Base-by-base conservation (phyloP, 2,797 vertebrate genomes). In the Spondyliosoma cantharus region DNA sequence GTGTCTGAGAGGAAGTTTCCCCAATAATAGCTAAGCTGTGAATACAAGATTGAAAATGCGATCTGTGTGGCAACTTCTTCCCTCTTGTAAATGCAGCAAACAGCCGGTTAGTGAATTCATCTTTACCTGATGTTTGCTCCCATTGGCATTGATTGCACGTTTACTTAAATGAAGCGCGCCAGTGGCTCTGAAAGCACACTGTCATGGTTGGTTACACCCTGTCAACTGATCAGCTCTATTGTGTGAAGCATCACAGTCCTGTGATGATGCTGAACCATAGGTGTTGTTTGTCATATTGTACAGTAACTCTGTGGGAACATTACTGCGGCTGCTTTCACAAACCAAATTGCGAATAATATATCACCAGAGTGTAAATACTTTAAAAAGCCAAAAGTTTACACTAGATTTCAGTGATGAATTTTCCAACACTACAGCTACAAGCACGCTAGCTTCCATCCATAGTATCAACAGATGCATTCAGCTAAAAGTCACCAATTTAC, bases 101-200 rank as follows among this genome's bases (percentile, higher is more conserved):
- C 37, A 80, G 57, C 49, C 65, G 74, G 74, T 83, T 78, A 61
- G 69, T 71, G 50, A 59, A 74, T 80, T 81, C 56, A 81, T 90
- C 45, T 78, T 77, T 76, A 84, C 77, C 82, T 76, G 72, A 62
- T 74, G 78, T 80, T 91, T 70, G 66, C 52, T 87, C 75, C 75
- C 78, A 84, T 92, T 52, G 56, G 86, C 89, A 90, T 83, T 88
- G 88, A 90, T 90, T 87, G 81, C 84, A 87, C 72, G 70, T 90
- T 91, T 90, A 84, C 85, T 90, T 91, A 89, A 92, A 92, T 91
- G 78, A 90, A 88, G 88, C 72, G 81, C 80, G 81, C 87, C 87
- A 85, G 79, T 84, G 74, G 85, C 70, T 87, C 84, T 89, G 86
- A 91, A 92, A 91, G 85, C 82, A 65, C 78, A 82, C 80, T 81